A percentile compares a stretch with the other conserved stretches of the same genome.
phyloP scores from a whole-genome alignment of 2,797 vertebrate genomes.

The Siniperca scherzeri region DNA sequence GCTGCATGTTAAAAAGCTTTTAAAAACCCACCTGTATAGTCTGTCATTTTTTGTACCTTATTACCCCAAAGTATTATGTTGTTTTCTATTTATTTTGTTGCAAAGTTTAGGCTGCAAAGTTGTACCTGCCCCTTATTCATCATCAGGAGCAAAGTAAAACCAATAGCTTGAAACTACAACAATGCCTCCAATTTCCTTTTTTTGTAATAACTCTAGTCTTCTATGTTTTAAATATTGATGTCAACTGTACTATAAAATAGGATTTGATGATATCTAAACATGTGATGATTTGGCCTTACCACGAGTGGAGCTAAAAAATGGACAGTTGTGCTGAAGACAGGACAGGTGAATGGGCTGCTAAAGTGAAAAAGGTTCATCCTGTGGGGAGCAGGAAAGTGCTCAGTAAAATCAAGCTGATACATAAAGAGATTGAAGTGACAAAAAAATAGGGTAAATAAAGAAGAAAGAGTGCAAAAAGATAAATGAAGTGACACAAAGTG shows the following conservation, averaged over 20 bases:
- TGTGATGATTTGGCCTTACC: no score
- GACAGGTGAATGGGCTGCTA: background rate
- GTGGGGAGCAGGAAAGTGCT: background rate
- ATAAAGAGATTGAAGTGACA: background rate
- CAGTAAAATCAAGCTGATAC: background rate
- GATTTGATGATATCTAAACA: no score
- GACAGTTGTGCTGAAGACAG: background rate
- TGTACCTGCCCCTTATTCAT: no score
- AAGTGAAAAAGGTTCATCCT: background rate
- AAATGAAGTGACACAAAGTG: background rate
- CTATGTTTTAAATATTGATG: background rate
- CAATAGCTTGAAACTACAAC: no score
- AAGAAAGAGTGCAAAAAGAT: background rate
- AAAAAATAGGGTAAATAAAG: background rate
- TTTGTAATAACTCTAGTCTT: background rate
- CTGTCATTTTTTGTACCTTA: no score
- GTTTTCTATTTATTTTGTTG: background rate
- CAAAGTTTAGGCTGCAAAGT: background rate
- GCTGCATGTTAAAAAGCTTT: no score
- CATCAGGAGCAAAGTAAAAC: no score
- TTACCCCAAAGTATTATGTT: background rate
- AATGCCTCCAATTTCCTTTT: no score
- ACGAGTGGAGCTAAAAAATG: background rate
- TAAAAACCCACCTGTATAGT: no score
- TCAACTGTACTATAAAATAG: no score